Evolutionary conservation across 2,888 invertebrate genomes (phyloP).

Genomic region (Drosophila paracracens): DNA sequence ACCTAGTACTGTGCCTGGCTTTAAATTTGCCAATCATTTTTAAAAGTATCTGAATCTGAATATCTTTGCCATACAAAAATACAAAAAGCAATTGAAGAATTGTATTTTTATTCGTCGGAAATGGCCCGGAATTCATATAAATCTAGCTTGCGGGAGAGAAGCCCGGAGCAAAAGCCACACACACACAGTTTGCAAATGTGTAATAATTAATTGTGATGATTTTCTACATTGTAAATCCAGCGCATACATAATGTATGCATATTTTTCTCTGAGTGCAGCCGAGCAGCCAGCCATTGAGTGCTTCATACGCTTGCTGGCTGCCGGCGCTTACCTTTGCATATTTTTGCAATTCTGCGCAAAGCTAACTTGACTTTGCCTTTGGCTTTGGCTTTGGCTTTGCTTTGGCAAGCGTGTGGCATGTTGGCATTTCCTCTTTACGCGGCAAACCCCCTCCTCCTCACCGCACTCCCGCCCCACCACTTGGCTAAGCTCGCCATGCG

Average conservation of each 20-base stretch:
- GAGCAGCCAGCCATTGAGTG: constrained; percentile 18
- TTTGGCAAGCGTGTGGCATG: constrained; percentile 52
- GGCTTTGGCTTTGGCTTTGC: constrained; percentile 37
- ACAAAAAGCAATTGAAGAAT: background rate
- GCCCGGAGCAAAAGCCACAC: background rate
- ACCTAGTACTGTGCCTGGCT: background rate
- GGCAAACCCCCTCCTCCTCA: background rate
- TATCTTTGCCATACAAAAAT: too few relatives aligned
- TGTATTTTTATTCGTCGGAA: background rate
- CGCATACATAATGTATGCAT: background rate
- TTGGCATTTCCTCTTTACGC: constrained; percentile 51
- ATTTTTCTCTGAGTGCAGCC: constrained; percentile 4
- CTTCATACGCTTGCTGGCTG: constrained; percentile 30
- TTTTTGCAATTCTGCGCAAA: constrained; percentile 81
- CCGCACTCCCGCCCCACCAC: background rate
- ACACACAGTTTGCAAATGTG: background rate
- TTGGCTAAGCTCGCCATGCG: background rate
- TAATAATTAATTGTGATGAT: constrained; percentile 4
- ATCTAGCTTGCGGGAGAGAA: background rate
- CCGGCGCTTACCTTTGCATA: constrained; percentile 78
- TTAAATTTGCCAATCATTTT: too few relatives aligned
- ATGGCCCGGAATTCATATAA: background rate
- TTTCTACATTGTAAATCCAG: background rate
- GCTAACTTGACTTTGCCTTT: constrained; percentile 69
- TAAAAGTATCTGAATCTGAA: too few relatives aligned